Evolutionary conservation across 2,797 vertebrate genomes (phyloP), one percentile per base, ranked within the genome.

Genomic region (Sylvia borin): DNA sequence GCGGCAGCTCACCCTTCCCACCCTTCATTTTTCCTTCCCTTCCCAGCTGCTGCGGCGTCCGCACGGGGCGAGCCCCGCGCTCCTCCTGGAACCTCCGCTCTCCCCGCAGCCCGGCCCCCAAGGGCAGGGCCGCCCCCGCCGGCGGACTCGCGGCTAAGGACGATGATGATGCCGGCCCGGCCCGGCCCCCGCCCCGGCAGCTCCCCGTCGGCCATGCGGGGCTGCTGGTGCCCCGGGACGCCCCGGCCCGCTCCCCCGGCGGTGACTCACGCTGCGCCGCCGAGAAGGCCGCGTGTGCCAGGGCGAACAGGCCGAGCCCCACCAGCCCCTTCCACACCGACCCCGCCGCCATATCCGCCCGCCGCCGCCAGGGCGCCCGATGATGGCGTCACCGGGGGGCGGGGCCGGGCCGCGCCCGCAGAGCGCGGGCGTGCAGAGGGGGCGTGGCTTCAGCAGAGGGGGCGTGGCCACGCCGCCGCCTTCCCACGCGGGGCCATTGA

Each of bases 291-390:
- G 99, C 99, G 58, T 99, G 99, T 57, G 99, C 99, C 97, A 99
- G 96, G 24, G 99, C 99, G 93, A 99, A 99, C 10, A 99, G 98
- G 85, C 99, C 99, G 54, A 99, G 90, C 58, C 99, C 99, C 88
- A 99, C 99, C 82, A 99, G 97, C 96, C 99, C 98, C 98, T 99
- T 99, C 99, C 99, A 99, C 78, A 99, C 98, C 91, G 99, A 99
- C 93, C 98, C 98, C 85, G 98, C 98, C 94, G 99, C 98, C 99
- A 99, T 99, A 93, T 98, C 36, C 78, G 16, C 72, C 71, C 96
- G 98, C n/a, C 68, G n/a, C 85, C 79, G 36, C 72, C 81, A 20
- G 90, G 79, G 79, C 94, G 62, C 81, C 68, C 13, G 1, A 5
- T 40, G 85, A 94, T 93, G 78, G 67, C 92, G 91, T 88, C 43